phyloP scores from a whole-genome alignment of 2,888 invertebrate genomes.

The Lepidocyrtoides sp. region DNA sequence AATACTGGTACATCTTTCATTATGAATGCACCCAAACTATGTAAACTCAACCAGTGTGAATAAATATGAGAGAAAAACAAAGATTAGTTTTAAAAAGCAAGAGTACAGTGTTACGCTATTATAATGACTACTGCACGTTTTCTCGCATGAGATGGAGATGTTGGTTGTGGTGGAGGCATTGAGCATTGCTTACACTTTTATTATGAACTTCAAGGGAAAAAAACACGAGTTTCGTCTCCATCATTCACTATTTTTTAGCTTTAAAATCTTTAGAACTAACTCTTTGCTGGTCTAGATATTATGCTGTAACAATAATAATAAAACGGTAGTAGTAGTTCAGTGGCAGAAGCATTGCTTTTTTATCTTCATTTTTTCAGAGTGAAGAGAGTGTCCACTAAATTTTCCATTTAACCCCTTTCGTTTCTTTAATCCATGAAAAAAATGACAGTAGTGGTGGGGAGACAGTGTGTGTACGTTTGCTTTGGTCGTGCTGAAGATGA shows the following conservation, averaged over 20 bases:
- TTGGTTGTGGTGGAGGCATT: neutral
- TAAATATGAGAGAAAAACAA: constrained; percentile 10
- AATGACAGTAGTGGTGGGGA: neutral
- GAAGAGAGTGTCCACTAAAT: constrained; percentile 61
- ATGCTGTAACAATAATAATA: neutral
- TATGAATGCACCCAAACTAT: constrained; percentile 47
- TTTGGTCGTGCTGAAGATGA: neutral
- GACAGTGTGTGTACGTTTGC: constrained; percentile 26
- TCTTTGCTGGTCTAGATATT: neutral
- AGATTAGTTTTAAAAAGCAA: constrained; percentile 18
- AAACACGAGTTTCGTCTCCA: neutral
- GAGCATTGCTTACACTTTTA: constrained; percentile 30
- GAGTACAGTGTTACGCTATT: constrained; percentile 25
- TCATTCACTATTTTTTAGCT: neutral
- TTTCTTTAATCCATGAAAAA: constrained; percentile 58
- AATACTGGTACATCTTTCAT: neutral
- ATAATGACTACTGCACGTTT: constrained; percentile 4
- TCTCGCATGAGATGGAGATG: neutral
- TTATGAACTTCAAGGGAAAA: constrained; percentile 43
- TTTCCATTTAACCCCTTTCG: constrained; percentile 72
- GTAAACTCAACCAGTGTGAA: neutral
- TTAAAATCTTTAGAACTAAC: neutral
- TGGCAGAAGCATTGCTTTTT: neutral
- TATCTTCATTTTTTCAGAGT: constrained; percentile 6
- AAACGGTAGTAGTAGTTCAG: constrained; percentile 60